Evolutionary conservation across 2,888 invertebrate species (phyloP), one percentile per base, ranked within the genome.

Genomic region (Cremastobaeus sp.): DNA sequence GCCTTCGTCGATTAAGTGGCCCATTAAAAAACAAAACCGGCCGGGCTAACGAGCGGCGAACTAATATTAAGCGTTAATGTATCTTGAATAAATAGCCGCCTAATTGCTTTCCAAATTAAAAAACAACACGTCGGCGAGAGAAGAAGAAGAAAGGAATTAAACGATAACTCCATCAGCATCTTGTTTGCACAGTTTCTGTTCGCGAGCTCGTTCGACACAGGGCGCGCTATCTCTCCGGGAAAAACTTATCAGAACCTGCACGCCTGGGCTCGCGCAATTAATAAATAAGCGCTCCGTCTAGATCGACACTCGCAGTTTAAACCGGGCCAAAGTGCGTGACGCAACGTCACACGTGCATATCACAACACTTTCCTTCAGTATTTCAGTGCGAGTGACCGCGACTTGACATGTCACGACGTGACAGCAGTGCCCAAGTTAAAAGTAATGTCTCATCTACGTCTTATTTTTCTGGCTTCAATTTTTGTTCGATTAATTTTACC

Each of bases 311-410:
- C 77, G 75, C 70, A 76, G 76, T 81, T 81, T 75, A 78, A 83
- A 82, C 79, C 80, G 79, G 76, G 76, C 75, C 76, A 71, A 76
- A 76, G 76, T 74, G 66, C 57, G 74, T 77, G 77, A 78, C 60
- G 77, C 74, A 79, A 76, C 65, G 47, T 78, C 43, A 52, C 68
- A 57, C 68, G 59, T 43, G 43, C 32, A 52, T 45, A 17, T 52
- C 14, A 12, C 48, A 21, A 28, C 30, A 54, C 35, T 45, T 28
- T 12, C 43, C 30, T 77, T 77, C 71, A 78, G 77, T 82, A 45
- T 34, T 41, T 52, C 35, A n/a, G 8, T 6, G 30, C 34, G 48
- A 57, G 34, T 68, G 73, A 76, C 60, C 35, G 65, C 21, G 20
- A 18, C 39, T 57, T 57, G 57, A 57, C 30, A 70, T 70, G 70